phyloP scores from a whole-genome alignment of 2,888 invertebrate genomes.

The Acanthopleura granulata region DNA sequence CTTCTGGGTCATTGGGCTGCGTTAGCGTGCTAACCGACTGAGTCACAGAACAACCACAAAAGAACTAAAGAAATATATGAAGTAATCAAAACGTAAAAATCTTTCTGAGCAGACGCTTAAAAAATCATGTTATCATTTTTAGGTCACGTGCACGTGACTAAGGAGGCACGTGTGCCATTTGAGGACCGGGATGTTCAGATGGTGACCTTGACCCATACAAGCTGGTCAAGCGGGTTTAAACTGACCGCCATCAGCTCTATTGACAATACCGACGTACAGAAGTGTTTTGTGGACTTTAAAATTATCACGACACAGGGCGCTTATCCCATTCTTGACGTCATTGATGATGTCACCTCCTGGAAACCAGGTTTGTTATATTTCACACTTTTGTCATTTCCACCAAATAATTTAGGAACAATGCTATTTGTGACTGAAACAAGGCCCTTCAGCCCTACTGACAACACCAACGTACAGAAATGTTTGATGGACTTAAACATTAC shows the following conservation, averaged over 20 bases:
- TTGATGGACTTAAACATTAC: constrained; percentile 28
- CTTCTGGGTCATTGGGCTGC: too few species aligned
- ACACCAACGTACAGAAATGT: constrained; percentile 19
- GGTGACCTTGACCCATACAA: constrained; percentile 20
- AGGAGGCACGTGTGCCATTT: neutral
- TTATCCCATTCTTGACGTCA: constrained; percentile 35
- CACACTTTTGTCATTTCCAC: neutral
- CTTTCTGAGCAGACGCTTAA: too few species aligned
- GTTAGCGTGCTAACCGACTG: too few species aligned
- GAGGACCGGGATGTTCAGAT: neutral
- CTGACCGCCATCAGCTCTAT: constrained; percentile 27
- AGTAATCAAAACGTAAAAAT: too few species aligned
- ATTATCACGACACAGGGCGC: constrained; percentile 29
- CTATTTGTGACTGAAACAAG: too few species aligned
- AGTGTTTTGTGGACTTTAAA: constrained; percentile 26
- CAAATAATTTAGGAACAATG: neutral
- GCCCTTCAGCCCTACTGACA: constrained; percentile 27
- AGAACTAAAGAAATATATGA: too few species aligned
- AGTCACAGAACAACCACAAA: too few species aligned
- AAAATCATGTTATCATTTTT: too few species aligned
- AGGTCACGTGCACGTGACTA: constrained; percentile 12
- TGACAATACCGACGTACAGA: constrained; percentile 22
- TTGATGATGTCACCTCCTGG: constrained; percentile 44
- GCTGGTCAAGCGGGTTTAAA: constrained; percentile 10
- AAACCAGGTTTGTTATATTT: constrained; percentile 24